Base-by-base conservation (phyloP, 2,797 vertebrate species). In the Tympanoctomys barrerae region DNA sequence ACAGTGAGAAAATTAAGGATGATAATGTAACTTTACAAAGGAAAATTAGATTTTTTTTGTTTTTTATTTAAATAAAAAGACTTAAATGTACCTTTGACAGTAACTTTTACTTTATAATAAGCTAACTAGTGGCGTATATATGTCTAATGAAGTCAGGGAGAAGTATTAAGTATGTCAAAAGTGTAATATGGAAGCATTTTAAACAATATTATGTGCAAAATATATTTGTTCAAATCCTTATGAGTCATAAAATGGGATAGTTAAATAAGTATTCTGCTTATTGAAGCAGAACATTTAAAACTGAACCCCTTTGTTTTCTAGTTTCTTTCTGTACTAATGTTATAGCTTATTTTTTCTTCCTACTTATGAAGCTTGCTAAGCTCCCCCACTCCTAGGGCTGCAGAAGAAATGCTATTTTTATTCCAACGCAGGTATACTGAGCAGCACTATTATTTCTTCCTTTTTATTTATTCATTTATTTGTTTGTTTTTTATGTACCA, bases 31-130 rank as follows among this genome's bases (percentile, higher is more conserved):
- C 54, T 94, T 59, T 86, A 46, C 11, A 85, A 31, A 85, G 54
- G 7, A 66, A 89, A 91, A 92, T 91, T 77, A 79, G 73, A n/a
- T n/a, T 95, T 96, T 96, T 42, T 61, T 36, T 89, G 21, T 11
- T 89, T 94, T 93, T 91, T 87, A 64, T 82, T 70, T 4, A 95
- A 66, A 94, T 84, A 52, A 80, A 95, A 95, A 80, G 16, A 92
- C 12, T 8, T n/a, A 52, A 95, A 84, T 94, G 68, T 39, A 49
- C 54, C 79, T 42, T 87, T 84, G 6, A 52, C 87, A 78, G 39
- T 22, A 83, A 57, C 36, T 96, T 84, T 12, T 66, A 9, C 2
- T 54, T 95, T 94, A 46, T 68, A 83, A 89, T 39, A 21, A 92
- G 12, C 31, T 92, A 77, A 57, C 22, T 77, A 83, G 91, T 57